A percentile compares a stretch with the other conserved stretches of the same genome.
Conservation (phyloP, 2,888 invertebrate species). For the Synanthedon formicaeformis region DNA sequence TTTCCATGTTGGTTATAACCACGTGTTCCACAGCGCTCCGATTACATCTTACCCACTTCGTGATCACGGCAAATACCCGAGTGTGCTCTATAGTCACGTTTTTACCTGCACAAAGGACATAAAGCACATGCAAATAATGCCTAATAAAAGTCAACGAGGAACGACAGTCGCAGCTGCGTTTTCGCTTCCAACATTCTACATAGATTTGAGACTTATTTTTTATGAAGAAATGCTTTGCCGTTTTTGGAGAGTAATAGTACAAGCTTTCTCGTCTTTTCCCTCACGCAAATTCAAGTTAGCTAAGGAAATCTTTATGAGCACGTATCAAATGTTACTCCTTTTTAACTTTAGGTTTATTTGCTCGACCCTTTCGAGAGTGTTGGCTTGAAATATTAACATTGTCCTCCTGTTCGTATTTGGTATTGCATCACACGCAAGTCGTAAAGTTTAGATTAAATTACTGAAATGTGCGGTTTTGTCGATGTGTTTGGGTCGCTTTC, state of each 20-base stretch:
- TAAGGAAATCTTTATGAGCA: slow-evolving; percentile 38
- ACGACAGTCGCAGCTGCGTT: slow-evolving; percentile 29
- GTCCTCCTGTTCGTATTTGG: background rate
- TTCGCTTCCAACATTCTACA: slow-evolving; percentile 12
- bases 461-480: slow-evolving; percentile 23
- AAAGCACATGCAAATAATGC: slow-evolving; percentile 45
- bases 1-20: slow-evolving; percentile 24
- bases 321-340: slow-evolving; percentile 29
- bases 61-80: slow-evolving; percentile 44
- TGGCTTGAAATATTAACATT: slow-evolving; percentile 15
- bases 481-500: slow-evolving; percentile 20
- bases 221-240: too few species aligned
- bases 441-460: slow-evolving; percentile 15
- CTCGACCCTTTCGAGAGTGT: slow-evolving; percentile 12
- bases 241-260: slow-evolving; percentile 13
- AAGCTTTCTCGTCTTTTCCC: slow-evolving; percentile 19
- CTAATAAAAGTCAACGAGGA: slow-evolving; percentile 32
- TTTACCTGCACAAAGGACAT: slow-evolving; percentile 33
- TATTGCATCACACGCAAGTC: slow-evolving; percentile 1
- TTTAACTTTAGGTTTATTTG: slow-evolving; percentile 25
- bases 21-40: slow-evolving; percentile 27
- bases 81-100: slow-evolving; percentile 49
- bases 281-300: slow-evolving; percentile 35
- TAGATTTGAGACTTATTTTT: slow-evolving; percentile 1
- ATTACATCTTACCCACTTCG: slow-evolving; percentile 45